These are phyloP conservation scores for Macrosiphum euphorbiae DNA, from an alignment of 2,888 invertebrate genomes.

Conservation along the genomic window DNA sequence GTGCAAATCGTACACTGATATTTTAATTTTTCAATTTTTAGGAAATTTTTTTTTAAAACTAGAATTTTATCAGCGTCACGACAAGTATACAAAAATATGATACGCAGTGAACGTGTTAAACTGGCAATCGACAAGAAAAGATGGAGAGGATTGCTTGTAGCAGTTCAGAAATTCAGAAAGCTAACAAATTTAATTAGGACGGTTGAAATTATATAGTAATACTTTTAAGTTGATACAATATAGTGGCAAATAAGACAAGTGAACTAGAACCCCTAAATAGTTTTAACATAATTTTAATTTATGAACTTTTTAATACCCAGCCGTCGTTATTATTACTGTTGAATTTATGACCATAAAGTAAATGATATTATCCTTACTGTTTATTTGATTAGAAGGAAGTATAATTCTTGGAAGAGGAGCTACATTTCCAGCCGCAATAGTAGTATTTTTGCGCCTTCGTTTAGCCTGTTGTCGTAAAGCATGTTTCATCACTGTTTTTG, in stretches of 20 bases:
- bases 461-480: conserved; percentile 83
- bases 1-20: too few relatives aligned
- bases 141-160: too few relatives aligned
- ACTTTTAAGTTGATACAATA: neutral
- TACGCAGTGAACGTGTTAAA: too few relatives aligned
- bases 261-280: neutral
- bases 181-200: neutral
- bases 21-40: too few relatives aligned
- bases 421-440: conserved; percentile 75
- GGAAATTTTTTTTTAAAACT: too few relatives aligned
- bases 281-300: neutral
- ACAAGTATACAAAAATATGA: too few relatives aligned
- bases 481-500: conserved; percentile 81
- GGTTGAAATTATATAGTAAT: neutral
- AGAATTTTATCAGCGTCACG: too few relatives aligned
- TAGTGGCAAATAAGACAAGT: neutral
- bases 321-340: neutral
- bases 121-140: neutral
- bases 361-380: conserved; percentile 45
- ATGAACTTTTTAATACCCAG: neutral
- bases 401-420: conserved; percentile 80
- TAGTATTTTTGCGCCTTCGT: conserved; percentile 84
- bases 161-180: neutral
- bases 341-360: neutral
- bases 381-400: conserved; percentile 57